A percentile compares a stretch with the other conserved stretches of the same genome.
These are phyloP conservation scores for Capreolus pygargus DNA, from an alignment of 2,113 vertebrate genomes.

Conservation along the genomic window DNA sequence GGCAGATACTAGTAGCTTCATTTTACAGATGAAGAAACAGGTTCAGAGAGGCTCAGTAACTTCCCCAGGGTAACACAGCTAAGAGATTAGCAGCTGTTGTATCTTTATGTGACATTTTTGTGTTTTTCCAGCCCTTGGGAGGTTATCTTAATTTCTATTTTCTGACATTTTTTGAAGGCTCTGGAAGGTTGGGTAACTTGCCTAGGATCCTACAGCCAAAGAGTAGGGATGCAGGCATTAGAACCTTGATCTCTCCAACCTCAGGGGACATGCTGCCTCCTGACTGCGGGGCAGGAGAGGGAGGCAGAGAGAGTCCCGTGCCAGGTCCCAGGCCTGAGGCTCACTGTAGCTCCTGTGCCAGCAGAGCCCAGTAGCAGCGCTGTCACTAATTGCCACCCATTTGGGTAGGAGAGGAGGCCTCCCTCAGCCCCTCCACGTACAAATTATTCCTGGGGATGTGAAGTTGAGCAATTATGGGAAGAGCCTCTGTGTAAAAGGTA, in stretches of 20 bases:
- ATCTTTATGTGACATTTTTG: not conserved
- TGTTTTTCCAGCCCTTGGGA: not conserved
- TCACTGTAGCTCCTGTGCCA: not conserved
- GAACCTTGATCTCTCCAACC: not conserved
- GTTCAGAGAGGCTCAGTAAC: not conserved
- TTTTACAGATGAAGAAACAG: not conserved
- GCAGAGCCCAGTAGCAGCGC: not conserved
- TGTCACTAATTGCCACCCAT: conserved; percentile 50
- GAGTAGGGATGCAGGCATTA: not conserved
- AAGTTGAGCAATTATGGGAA: conserved; percentile 64
- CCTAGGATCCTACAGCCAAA: not conserved
- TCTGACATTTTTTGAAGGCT: not conserved
- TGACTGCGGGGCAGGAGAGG: not conserved
- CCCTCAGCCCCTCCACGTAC: conserved; percentile 25
- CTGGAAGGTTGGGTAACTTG: not conserved
- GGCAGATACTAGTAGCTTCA: not conserved
- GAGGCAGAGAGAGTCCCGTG: not conserved
- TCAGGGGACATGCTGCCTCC: not conserved
- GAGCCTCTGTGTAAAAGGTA: conserved; percentile 66
- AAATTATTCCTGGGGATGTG: conserved; percentile 64
- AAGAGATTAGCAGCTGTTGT: not conserved
- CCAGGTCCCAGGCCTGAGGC: not conserved
- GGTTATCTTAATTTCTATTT: not conserved
- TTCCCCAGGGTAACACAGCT: not conserved
- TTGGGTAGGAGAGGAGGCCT: conserved; percentile 4